Evolutionary conservation across 2,888 invertebrate genomes (phyloP), one percentile per base, ranked within the genome.

Genomic region (Acleris laterana): DNA sequence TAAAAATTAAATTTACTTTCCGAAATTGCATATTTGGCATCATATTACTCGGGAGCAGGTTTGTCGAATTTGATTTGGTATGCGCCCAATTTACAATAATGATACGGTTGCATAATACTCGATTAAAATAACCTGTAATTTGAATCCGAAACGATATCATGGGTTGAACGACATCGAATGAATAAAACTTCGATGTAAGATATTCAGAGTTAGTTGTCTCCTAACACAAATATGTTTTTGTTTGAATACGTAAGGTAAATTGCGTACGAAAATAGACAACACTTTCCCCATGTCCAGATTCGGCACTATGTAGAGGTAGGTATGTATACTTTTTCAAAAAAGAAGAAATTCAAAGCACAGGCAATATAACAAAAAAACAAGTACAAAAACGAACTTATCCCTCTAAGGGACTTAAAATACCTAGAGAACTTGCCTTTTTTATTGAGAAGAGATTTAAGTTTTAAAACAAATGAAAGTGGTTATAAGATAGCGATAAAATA

Each of bases 61-160:
- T 57, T 46, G 25, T 46, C 25, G 9, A 57, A 57, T 46, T 57
- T 38, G 22, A 25, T 53, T 59, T 53, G 59, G 53, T 53, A 53
- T 59, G 48, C 64, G 25, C 20, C 32, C 42, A 64, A 59, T 64
- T 59, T 64, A 9, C 59, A 28, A 49, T 64, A 53, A 59, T 53
- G 64, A 59, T 59, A 59, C 48, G 48, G 42, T 59, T 48, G 59
- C 48, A 49, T 59, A 59, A 64, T 59, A 59, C 59, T 53, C 53
- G 49, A 53, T 64, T 53, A 59, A 64, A 64, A 55, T 60, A 49
- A 53, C 64, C 32, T 64, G 19, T 53, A 59, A 59, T 64, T 64
- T 59, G 19, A 42, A 55, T 38, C 53, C 42, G 19, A 22, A 46
- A 44, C 53, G 44, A 25, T 63, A 51, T 44, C 48, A 16, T 58